Evolutionary conservation across 2,113 vertebrate species (phyloP).

Genomic region (Atlantisia rogersi): DNA sequence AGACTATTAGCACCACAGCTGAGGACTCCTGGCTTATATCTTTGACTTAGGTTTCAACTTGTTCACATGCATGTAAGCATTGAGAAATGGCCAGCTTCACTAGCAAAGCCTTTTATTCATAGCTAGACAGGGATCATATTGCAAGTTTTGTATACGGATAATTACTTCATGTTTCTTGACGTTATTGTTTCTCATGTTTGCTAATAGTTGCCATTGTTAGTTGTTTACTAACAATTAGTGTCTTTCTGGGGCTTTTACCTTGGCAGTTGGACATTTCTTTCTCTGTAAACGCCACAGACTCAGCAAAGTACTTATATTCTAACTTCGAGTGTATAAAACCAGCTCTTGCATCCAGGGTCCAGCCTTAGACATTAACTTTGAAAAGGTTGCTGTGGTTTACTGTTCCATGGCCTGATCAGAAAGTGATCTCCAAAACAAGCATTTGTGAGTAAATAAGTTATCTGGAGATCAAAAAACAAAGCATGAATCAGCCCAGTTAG

Average conservation of each 20-base stretch:
- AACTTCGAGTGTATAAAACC: neutral
- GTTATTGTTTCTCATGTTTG: neutral
- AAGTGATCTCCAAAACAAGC: neutral
- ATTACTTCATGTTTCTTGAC: neutral
- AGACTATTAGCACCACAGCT: neutral
- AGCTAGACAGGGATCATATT: neutral
- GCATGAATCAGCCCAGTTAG: neutral
- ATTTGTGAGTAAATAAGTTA: neutral
- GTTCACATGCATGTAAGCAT: neutral
- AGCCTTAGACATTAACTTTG: neutral
- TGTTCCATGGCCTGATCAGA: neutral
- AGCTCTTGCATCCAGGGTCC: neutral
- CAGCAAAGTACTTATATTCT: neutral
- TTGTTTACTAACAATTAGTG: neutral
- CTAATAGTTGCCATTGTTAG: neutral
- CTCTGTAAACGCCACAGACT: neutral
- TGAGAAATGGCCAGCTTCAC: constrained; percentile 15
- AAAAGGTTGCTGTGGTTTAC: neutral
- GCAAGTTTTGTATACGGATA: neutral
- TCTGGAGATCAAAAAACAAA: neutral
- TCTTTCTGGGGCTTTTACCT: neutral
- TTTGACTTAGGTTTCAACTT: constrained; percentile 14
- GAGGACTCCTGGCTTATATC: neutral
- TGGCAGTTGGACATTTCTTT: neutral
- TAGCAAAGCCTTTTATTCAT: constrained; percentile 26